Base-by-base conservation (phyloP, 2,797 vertebrate species). In the Artibeus jamaicensis region DNA sequence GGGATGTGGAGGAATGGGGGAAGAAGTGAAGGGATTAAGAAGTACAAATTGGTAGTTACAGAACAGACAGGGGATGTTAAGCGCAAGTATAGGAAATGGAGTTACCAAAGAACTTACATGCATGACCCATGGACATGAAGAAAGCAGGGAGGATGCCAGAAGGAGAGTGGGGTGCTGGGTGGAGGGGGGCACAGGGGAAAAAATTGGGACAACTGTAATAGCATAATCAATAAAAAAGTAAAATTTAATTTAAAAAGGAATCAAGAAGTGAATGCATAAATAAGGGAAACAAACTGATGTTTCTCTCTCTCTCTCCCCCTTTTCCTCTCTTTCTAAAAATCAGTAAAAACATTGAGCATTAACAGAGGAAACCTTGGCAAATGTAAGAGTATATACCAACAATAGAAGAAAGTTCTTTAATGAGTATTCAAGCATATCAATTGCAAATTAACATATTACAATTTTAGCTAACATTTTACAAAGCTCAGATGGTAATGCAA, bases 391-490 rank as follows among this genome's bases (percentile, higher is more conserved):
- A 88, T 76, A 93, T 42, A 55, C 4, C 50, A 91, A 89, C 84
- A 93, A 65, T 21, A 78, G 79, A 92, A 93, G n/a, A 93, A 95
- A 92, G 71, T 90, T 89, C 87, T 94, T 91, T 96, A 93, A 79
- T 77, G 76, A 82, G 37, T 84, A 85, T 85, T 93, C 82, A 92
- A 86, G 81, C 78, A 42, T 59, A 78, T 93, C 81, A 93, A 97
- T 96, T 62, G 73, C 78, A 96, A 94, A 96, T 97, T 88, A 97
- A 91, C 93, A 89, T 92, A 81, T 86, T 94, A 91, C 78, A 46
- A 74, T 70, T 78, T 93, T 21, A 94, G 48, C 46, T 62, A 87
- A 86, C 19, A 91, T 74, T 93, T 86, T 73, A 85, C 0, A n/a
- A 91, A 95, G 39, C 50, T 89, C 78, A 86, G 59, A 74, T 32